A percentile compares a stretch with the other conserved stretches of the same genome.
Conservation (phyloP, 2,888 invertebrate genomes). For the Epirrita christyi region DNA sequence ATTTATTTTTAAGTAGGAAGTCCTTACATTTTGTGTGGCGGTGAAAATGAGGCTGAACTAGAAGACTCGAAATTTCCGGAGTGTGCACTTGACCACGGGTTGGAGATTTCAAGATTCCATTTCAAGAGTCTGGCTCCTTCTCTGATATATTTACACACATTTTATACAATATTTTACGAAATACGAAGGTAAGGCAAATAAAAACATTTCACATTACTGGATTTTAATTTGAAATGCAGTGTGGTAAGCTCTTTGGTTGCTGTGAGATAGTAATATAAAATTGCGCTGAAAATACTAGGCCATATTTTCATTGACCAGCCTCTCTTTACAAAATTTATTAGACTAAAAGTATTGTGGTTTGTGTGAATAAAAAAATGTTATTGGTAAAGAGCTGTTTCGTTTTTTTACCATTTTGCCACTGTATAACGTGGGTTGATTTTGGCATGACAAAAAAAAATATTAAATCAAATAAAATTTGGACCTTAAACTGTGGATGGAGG, state of each 20-base stretch:
- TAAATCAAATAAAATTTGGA: neutral
- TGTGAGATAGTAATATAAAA: constrained; percentile 36
- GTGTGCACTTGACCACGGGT: constrained; percentile 43
- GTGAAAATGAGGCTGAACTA: constrained; percentile 46
- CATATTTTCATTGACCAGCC: constrained; percentile 19
- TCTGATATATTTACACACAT: constrained; percentile 42
- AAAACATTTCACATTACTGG: constrained; percentile 41
- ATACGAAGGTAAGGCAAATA: constrained; percentile 31
- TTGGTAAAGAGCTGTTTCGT: neutral
- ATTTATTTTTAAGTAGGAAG: constrained; percentile 17
- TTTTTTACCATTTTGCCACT: neutral
- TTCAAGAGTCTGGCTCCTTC: constrained; percentile 39
- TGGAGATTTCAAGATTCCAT: constrained; percentile 45
- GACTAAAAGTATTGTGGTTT: constrained; percentile 20
- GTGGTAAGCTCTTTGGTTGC: constrained; percentile 37
- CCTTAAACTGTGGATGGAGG: neutral
- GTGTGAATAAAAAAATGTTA: neutral
- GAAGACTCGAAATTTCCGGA: constrained; percentile 48
- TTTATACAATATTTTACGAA: constrained; percentile 35
- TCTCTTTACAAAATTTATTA: constrained; percentile 11
- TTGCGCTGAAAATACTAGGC: constrained; percentile 28
- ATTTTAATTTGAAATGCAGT: constrained; percentile 42
- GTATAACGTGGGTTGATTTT: neutral
- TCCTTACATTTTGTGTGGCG: constrained; percentile 44
- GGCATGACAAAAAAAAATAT: neutral